These are phyloP conservation scores for Lindbergichthys nudifrons DNA, from an alignment of 2,797 vertebrate genomes.

Conservation along the genomic window DNA sequence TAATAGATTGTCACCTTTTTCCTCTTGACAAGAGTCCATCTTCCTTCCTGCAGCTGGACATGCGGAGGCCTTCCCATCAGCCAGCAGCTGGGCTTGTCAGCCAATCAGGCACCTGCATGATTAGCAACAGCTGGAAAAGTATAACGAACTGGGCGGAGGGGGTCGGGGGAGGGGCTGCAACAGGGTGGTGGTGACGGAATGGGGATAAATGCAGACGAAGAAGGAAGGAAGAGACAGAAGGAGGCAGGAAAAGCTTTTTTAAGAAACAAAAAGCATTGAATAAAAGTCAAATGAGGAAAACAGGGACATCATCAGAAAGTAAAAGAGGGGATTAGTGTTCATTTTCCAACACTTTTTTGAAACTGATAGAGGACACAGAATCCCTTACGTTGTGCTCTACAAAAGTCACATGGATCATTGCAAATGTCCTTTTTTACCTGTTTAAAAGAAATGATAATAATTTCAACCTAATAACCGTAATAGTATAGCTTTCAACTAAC, in stretches of 20 bases:
- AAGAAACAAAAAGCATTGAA: slow-evolving; percentile 4
- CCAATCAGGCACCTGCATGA: slow-evolving; percentile 79
- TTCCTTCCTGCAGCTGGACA: slow-evolving; percentile 67
- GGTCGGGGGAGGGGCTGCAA: slow-evolving; percentile 14
- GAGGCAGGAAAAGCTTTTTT: slow-evolving; percentile 9
- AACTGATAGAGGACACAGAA: slow-evolving; percentile 1
- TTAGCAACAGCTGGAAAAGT: slow-evolving; percentile 76
- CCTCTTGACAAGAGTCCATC: slow-evolving; percentile 65
- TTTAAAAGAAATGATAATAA: too few relatives aligned
- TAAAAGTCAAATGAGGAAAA: slow-evolving; percentile 25
- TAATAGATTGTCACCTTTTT: slow-evolving; percentile 66
- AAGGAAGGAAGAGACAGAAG: slow-evolving; percentile 29
- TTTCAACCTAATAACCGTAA: too few relatives aligned
- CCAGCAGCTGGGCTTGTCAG: slow-evolving; percentile 66
- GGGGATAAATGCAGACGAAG: slow-evolving; percentile 15
- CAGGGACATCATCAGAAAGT: slow-evolving; percentile 14
- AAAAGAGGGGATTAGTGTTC: neutral
- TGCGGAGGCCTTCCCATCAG: slow-evolving; percentile 60
- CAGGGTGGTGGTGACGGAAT: slow-evolving; percentile 29
- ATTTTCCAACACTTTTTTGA: neutral
- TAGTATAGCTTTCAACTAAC: too few relatives aligned
- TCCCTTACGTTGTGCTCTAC: slow-evolving; percentile 26
- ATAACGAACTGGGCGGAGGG: slow-evolving; percentile 39
- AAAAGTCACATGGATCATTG: slow-evolving; percentile 36
- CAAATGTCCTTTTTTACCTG: slow-evolving; percentile 57